A percentile compares a stretch with the other conserved stretches of the same genome.
These are phyloP conservation scores for Triplophysa yarkandensis DNA, from an alignment of 2,797 vertebrate species.

Conservation along the genomic window DNA sequence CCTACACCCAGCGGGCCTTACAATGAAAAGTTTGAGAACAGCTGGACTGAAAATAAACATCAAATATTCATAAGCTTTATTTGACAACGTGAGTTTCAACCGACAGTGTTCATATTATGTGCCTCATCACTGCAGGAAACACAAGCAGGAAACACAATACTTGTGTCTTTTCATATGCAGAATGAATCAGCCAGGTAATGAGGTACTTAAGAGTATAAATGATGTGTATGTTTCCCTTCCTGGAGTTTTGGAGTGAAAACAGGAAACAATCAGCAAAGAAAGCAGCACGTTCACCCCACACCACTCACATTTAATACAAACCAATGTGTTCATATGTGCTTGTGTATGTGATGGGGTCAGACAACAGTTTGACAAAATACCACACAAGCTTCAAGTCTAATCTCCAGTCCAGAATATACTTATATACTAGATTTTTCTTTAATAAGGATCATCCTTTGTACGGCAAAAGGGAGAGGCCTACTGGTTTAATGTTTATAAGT, in stretches of 20 bases:
- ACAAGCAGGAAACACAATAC: too few species aligned
- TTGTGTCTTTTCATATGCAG: not conserved
- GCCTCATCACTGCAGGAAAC: too few species aligned
- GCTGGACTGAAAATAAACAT: too few species aligned
- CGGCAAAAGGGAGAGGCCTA: constrained; percentile 33
- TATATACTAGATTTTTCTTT: constrained; percentile 26
- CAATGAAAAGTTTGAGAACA: too few species aligned
- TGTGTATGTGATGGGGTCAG: not conserved
- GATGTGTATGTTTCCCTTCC: constrained; percentile 7
- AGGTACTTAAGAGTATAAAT: not conserved
- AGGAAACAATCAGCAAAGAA: constrained; percentile 13
- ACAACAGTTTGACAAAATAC: not conserved
- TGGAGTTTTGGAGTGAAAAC: not conserved
- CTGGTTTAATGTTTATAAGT: constrained; percentile 58
- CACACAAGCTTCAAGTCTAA: not conserved
- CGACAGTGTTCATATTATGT: too few species aligned
- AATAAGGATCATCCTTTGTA: too few species aligned
- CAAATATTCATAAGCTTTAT: too few species aligned
- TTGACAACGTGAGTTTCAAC: too few species aligned
- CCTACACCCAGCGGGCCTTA: too few species aligned
- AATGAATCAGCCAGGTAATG: not conserved
- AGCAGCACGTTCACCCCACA: constrained; percentile 3
- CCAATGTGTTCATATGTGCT: not conserved
- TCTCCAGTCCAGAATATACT: too few species aligned
- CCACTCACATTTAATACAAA: not conserved